Base-by-base conservation (phyloP, 2,113 vertebrate species). In the Otus sunia region DNA sequence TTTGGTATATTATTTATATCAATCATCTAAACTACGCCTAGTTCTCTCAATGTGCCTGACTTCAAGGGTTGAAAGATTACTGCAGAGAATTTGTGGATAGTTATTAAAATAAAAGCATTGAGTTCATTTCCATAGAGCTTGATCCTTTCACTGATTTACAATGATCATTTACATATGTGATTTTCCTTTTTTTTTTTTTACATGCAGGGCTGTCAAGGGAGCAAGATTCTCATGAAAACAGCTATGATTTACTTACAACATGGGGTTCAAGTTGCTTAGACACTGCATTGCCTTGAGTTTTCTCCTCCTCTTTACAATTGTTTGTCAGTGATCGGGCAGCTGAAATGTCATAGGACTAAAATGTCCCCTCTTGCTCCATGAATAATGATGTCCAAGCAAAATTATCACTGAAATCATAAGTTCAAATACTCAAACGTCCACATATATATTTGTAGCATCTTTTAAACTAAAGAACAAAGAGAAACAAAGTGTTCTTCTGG, bases 1-100 rank as follows among this genome's bases (percentile, higher is more conserved):
- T 93, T 73, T 71, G 7, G 81, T 95, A 26, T 78, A 82, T 93
- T 91, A 90, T 81, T 96, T 69, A 23, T 59, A 85, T 75, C 87
- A 71, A n/a, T 81, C 77, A 50, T 32, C 72, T 41, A n/a, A 80
- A 62, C 68, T 50, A 34, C 55, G 80, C 60, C 56, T 81, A 19
- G 1, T 73, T 76, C 63, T 85, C 53, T 64, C 49, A 3, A 3
- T 30, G 63, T 26, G 49, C n/a, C 15, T 43, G 36, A 49, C 55
- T 91, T 77, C 4, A 23, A 52, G 67, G 76, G 53, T 25, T 45
- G 66, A 63, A 64, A 79, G 86, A 94, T 63, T 49, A 25, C 16
- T 82, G 74, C 56, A 79, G 58, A 53, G 30, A 64, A 73, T 73
- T 88, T 73, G 62, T 37, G 30, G 50, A 7, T 5, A 68, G 19